Conservation (phyloP, 2,113 vertebrate genomes). For the Epinephelus moara region DNA sequence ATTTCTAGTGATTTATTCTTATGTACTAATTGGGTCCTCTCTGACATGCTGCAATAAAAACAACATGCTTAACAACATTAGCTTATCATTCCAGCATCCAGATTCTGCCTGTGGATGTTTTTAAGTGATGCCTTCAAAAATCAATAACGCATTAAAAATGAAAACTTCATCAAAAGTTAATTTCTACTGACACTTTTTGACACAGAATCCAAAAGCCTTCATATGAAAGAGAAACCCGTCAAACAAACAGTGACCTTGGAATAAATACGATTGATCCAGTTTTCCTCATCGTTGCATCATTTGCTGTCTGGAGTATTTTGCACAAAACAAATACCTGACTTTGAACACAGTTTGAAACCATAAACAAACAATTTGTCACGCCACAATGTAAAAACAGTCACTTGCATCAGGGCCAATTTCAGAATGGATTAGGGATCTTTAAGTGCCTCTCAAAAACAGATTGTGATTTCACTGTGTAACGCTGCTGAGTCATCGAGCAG, state of each 20-base stretch:
- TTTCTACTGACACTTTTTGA: slow-evolving; percentile 18
- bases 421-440: slow-evolving; percentile 50
- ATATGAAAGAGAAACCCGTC: neutral
- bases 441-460: slow-evolving; percentile 67
- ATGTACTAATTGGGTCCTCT: fast-evolving
- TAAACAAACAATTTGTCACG: slow-evolving; percentile 34
- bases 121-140: slow-evolving; percentile 8
- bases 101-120: neutral
- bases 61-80: neutral
- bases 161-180: slow-evolving; percentile 13
- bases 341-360: slow-evolving; percentile 28
- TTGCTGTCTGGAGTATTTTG: slow-evolving; percentile 20
- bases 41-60: neutral
- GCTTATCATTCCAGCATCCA: neutral
- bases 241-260: neutral
- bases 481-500: slow-evolving; percentile 63
- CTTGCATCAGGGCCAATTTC: slow-evolving; percentile 52
- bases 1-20: neutral
- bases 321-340: slow-evolving; percentile 47
- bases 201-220: neutral
- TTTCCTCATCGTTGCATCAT: slow-evolving; percentile 67
- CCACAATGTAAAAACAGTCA: slow-evolving; percentile 30
- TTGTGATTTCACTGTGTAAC: slow-evolving; percentile 56
- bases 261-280: slow-evolving; percentile 15
- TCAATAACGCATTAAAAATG: slow-evolving; percentile 18